These are phyloP conservation scores for Drosophila malerkotliana DNA, from an alignment of 1,140 invertebrate genomes.

Conservation along the genomic window DNA sequence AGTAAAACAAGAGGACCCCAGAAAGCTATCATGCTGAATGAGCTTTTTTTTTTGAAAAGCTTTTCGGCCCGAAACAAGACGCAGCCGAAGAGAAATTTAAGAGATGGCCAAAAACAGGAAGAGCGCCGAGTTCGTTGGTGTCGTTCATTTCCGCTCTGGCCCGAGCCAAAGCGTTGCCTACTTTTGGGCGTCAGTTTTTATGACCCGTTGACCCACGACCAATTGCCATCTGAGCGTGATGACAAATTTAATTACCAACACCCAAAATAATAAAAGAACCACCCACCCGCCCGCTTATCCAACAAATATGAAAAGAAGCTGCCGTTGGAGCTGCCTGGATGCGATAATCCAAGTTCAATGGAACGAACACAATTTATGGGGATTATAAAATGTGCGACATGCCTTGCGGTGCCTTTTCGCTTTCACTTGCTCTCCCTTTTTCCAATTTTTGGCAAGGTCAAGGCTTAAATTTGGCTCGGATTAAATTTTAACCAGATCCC, in stretches of 20 bases:
- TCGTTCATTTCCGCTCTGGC: slow-evolving; percentile 4
- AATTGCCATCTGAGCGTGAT: slow-evolving; percentile 56
- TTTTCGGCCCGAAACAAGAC: slow-evolving; percentile 16
- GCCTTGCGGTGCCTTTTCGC: slow-evolving; percentile 23
- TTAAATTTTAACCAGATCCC: slow-evolving; percentile 32
- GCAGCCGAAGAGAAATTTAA: slow-evolving; percentile 27
- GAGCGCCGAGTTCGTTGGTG: slow-evolving; percentile 35
- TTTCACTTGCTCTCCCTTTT: slow-evolving; percentile 14
- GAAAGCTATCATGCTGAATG: slow-evolving; percentile 13
- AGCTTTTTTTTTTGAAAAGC: slow-evolving; percentile 56
- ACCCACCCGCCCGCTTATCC: slow-evolving; percentile 7
- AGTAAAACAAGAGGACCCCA: slow-evolving; percentile 23
- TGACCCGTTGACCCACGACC: slow-evolving; percentile 25
- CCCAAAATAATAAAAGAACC: slow-evolving; percentile 42
- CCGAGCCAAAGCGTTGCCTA: slow-evolving; percentile 45
- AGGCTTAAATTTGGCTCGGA: slow-evolving; percentile 25
- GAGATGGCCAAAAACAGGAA: slow-evolving; percentile 16
- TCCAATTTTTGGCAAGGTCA: slow-evolving; percentile 45
- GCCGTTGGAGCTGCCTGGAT: slow-evolving; percentile 26
- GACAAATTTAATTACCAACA: slow-evolving; percentile 77
- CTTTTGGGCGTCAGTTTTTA: slow-evolving; percentile 59
- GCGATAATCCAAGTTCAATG: slow-evolving; percentile 72
- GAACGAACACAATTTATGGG: slow-evolving; percentile 56
- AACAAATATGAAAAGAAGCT: slow-evolving; percentile 26
- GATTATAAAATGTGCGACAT: slow-evolving; percentile 67